phyloP scores from a whole-genome alignment of 2,888 invertebrate genomes.

The Machimus atricapillus region DNA sequence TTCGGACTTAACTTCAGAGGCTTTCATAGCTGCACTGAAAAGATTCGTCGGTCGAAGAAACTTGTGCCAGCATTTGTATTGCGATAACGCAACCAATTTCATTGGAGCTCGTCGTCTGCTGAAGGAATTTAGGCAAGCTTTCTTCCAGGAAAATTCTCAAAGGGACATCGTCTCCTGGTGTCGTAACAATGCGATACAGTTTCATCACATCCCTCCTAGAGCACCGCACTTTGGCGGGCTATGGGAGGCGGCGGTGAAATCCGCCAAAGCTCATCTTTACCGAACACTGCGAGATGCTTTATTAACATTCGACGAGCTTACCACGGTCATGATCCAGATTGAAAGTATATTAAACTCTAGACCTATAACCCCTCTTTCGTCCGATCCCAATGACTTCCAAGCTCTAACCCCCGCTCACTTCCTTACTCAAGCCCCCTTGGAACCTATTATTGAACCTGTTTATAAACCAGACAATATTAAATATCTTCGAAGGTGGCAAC shows the following conservation, averaged over 20 bases:
- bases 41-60: too few relatives aligned
- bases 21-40: conserved; percentile 37
- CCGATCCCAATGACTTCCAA: background rate
- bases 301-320: background rate
- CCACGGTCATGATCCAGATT: too few relatives aligned
- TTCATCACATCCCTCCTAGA: too few relatives aligned
- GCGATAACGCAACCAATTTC: too few relatives aligned
- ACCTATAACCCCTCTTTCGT: too few relatives aligned
- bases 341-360: too few relatives aligned
- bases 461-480: too few relatives aligned
- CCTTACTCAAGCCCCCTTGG: background rate
- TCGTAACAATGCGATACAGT: too few relatives aligned
- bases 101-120: background rate
- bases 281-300: conserved; percentile 3
- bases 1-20: conserved; percentile 42
- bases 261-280: background rate
- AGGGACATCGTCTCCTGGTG: too few relatives aligned
- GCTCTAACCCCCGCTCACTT: background rate
- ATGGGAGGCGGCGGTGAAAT: conserved; percentile 44
- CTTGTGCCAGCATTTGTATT: too few relatives aligned
- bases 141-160: conserved; percentile 14
- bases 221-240: conserved; percentile 38
- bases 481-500: too few relatives aligned
- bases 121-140: background rate
- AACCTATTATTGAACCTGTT: background rate